Evolutionary conservation across 2,797 vertebrate genomes (phyloP).

Genomic region (Anabas testudineus): DNA sequence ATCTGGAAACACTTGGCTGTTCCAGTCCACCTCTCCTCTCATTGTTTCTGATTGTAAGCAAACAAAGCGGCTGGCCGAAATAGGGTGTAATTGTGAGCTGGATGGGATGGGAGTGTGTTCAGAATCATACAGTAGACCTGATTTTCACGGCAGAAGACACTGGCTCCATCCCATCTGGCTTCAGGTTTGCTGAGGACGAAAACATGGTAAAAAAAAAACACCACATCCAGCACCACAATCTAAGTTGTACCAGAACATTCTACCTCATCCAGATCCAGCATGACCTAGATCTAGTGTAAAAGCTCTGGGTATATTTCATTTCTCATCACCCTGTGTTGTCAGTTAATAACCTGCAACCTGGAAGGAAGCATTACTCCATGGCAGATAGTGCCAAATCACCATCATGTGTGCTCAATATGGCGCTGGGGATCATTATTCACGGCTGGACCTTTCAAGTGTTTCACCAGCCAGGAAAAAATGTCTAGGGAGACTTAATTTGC

Average conservation of each 20-base stretch:
- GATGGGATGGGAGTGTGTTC: conserved; percentile 12
- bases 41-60: conserved; percentile 45
- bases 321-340: conserved; percentile 60
- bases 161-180: conserved; percentile 62
- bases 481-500: conserved; percentile 52
- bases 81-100: conserved; percentile 31
- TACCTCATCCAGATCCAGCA: conserved; percentile 28
- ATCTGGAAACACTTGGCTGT: conserved; percentile 52
- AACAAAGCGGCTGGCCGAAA: conserved; percentile 42
- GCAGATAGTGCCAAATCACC: conserved; percentile 36
- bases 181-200: conserved; percentile 31
- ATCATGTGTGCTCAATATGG: conserved; percentile 41
- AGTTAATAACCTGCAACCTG: conserved; percentile 69
- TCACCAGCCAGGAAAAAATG: conserved; percentile 34
- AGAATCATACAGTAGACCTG: conserved; percentile 46
- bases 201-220: conserved; percentile 23
- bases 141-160: conserved; percentile 47
- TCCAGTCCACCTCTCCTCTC: background rate
- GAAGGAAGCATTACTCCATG: conserved; percentile 43
- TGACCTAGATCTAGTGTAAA: conserved; percentile 64
- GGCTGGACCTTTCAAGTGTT: conserved; percentile 65
- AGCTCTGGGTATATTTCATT: conserved; percentile 49
- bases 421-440: conserved; percentile 57
- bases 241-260: conserved; percentile 23
- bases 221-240: background rate